Percentiles rank a stretch among this genome's conserved stretches.
Evolutionary conservation across 2,888 invertebrate species (phyloP).

Genomic region (Eupeodes latifasciatus): DNA sequence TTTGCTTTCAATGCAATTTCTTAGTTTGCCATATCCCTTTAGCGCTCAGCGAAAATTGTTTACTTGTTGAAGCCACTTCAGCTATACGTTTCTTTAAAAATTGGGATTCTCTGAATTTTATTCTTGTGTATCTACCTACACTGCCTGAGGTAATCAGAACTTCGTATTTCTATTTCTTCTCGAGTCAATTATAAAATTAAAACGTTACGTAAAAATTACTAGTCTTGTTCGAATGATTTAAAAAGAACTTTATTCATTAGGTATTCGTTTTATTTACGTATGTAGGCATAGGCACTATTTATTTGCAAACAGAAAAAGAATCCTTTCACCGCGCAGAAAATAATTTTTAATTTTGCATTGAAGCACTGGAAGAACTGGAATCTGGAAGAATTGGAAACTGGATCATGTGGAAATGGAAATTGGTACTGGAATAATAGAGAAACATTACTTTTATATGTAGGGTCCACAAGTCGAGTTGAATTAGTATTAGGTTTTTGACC

Average conservation of each 20-base stretch:
- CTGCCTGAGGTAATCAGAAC: background rate
- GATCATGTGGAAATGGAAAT: too few species aligned
- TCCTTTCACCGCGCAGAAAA: slow-evolving; percentile 2
- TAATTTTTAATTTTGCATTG: background rate
- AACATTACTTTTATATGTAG: too few species aligned
- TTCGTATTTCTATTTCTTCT: background rate
- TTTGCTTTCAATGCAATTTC: background rate
- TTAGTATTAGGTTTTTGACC: too few species aligned
- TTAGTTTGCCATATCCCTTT: slow-evolving; percentile 59
- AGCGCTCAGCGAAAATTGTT: background rate
- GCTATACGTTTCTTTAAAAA: background rate
- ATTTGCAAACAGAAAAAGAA: background rate
- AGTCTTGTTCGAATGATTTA: background rate
- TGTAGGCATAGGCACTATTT: background rate
- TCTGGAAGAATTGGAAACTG: background rate
- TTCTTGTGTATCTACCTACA: slow-evolving; percentile 30
- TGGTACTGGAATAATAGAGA: too few species aligned
- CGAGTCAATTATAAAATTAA: background rate
- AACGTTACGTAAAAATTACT: background rate
- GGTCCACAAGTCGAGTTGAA: too few species aligned
- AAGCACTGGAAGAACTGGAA: background rate
- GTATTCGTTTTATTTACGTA: background rate
- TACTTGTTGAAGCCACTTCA: slow-evolving; percentile 42
- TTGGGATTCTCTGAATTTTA: background rate
- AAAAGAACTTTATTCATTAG: background rate